Conservation (phyloP, 2,113 vertebrate genomes). For the Merops nubicus region DNA sequence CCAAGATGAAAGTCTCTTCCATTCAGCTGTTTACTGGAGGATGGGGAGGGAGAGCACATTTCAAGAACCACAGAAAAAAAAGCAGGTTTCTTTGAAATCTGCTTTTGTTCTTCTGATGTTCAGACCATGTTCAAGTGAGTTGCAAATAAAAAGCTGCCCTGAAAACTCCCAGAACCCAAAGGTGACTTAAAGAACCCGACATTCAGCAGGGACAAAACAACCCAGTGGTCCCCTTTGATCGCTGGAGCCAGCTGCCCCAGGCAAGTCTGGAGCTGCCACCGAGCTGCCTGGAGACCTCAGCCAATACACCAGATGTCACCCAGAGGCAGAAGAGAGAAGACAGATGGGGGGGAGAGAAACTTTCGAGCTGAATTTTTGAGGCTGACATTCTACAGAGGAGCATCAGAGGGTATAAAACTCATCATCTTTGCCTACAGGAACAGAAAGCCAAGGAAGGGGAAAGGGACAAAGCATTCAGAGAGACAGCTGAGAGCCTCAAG, state of each 20-base stretch:
- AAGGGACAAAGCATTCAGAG: not conserved
- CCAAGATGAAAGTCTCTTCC: not conserved
- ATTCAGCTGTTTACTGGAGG: not conserved
- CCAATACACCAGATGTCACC: slow-evolving; percentile 43
- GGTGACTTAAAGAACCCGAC: not conserved
- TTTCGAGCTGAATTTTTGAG: not conserved
- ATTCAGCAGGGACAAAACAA: not conserved
- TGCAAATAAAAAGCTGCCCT: not conserved
- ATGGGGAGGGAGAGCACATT: not conserved
- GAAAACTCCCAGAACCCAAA: slow-evolving; percentile 33
- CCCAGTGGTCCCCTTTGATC: not conserved
- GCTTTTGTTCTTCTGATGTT: not conserved
- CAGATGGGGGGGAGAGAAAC: not conserved
- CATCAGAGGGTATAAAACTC: not conserved
- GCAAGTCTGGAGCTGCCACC: not conserved
- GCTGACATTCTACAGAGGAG: slow-evolving; percentile 16
- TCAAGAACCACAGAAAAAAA: not conserved
- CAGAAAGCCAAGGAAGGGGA: slow-evolving; percentile 19
- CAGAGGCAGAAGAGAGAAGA: not conserved
- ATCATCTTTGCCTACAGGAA: slow-evolving; percentile 15
- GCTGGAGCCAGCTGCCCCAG: not conserved
- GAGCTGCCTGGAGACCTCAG: slow-evolving; percentile 25
- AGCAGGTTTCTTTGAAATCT: not conserved
- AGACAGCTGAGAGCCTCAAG: not conserved
- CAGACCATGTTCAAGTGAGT: not conserved